Conservation (phyloP, 1,140 invertebrate species). For the Venustaconcha ellipsiformis region DNA sequence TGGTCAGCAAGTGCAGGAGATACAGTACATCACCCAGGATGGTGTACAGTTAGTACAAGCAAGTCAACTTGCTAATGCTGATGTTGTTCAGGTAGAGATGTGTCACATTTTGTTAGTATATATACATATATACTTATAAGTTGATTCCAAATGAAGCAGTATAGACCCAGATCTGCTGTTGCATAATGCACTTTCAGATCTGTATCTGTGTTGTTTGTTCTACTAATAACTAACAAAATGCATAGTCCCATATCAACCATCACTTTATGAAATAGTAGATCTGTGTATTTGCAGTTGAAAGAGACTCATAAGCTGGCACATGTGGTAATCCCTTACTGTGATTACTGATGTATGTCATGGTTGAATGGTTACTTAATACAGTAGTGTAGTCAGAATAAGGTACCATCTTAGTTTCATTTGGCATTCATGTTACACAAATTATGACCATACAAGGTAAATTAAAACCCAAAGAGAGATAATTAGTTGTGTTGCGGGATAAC, state of each 20-base stretch:
- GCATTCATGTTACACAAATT: too few relatives aligned
- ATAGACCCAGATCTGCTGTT: too few relatives aligned
- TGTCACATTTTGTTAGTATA: background rate
- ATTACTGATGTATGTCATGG: background rate
- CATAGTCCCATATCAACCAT: background rate
- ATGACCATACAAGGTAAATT: too few relatives aligned
- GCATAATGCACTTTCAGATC: too few relatives aligned
- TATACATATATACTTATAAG: background rate
- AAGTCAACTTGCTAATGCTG: constrained; percentile 35
- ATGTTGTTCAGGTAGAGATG: constrained; percentile 43
- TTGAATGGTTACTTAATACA: background rate
- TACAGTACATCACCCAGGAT: constrained; percentile 63
- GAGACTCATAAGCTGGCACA: too few relatives aligned
- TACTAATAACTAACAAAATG: too few relatives aligned
- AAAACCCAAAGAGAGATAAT: too few relatives aligned
- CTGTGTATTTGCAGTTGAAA: too few relatives aligned
- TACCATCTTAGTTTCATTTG: too few relatives aligned
- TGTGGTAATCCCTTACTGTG: background rate
- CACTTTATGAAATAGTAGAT: too few relatives aligned
- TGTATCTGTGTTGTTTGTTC: background rate
- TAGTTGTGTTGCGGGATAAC: too few relatives aligned
- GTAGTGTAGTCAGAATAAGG: background rate
- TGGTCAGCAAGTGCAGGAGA: constrained; percentile 40
- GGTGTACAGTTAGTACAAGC: constrained; percentile 42
- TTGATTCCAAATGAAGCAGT: too few relatives aligned